Evolutionary conservation across 2,888 invertebrate genomes (phyloP).

Genomic region (Epistrophella euchroma): DNA sequence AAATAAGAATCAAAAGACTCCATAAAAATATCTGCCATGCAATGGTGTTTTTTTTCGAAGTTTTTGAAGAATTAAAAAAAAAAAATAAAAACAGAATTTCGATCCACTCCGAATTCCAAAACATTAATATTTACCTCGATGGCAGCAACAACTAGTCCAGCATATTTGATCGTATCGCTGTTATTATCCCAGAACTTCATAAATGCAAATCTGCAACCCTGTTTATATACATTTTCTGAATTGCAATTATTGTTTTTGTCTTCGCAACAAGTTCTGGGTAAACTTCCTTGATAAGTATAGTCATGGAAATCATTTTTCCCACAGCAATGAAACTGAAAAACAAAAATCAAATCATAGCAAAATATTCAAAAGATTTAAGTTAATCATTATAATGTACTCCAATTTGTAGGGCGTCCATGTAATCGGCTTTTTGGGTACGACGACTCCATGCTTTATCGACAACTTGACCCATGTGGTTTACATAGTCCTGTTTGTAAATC

Average conservation of each 20-base stretch:
- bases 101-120: no score
- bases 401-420: slow-evolving; percentile 82
- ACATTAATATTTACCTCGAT: slow-evolving; percentile 86
- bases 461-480: slow-evolving; percentile 85
- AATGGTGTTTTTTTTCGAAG: no score
- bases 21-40: no score
- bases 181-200: slow-evolving; percentile 84
- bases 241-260: slow-evolving; percentile 79
- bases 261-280: slow-evolving; percentile 81
- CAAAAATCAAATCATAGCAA: not conserved
- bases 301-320: slow-evolving; percentile 80
- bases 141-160: slow-evolving; percentile 88
- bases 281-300: slow-evolving; percentile 81
- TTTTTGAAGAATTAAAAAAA: no score
- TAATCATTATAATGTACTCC: slow-evolving; percentile 78
- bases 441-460: slow-evolving; percentile 84
- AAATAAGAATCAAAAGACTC: no score
- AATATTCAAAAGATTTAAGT: not conserved
- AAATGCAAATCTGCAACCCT: slow-evolving; percentile 81
- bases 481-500: slow-evolving; percentile 86
- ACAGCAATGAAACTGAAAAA: slow-evolving; percentile 81
- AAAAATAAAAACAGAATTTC: no score
- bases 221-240: slow-evolving; percentile 79
- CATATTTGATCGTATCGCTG: slow-evolving; percentile 86
- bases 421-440: slow-evolving; percentile 80